Conservation (phyloP, 2,797 vertebrate genomes). For the Mus minutoides region DNA sequence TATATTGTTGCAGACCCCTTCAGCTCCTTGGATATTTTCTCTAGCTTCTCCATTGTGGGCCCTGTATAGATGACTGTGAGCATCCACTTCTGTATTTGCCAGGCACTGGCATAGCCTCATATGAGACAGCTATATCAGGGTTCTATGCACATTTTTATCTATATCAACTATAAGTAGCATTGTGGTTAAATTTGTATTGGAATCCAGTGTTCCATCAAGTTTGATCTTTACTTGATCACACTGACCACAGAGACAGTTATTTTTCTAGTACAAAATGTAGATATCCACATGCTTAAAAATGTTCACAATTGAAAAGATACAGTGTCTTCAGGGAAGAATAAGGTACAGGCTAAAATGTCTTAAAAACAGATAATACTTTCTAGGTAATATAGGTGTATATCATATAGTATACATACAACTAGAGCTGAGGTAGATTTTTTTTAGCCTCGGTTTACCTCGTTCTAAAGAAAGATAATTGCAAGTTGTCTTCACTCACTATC, state of each 20-base stretch:
- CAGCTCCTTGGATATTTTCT: no score
- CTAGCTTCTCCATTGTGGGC: no score
- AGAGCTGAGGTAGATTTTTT: not conserved
- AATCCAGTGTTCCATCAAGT: not conserved
- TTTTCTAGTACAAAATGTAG: not conserved
- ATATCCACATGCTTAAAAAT: not conserved
- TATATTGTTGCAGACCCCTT: no score
- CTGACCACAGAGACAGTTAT: not conserved
- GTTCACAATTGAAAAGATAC: not conserved
- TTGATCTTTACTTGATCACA: not conserved
- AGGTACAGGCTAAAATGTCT: not conserved
- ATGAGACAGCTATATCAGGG: no score
- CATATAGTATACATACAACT: not conserved
- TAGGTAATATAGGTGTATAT: not conserved
- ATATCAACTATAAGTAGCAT: not conserved
- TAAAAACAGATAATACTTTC: constrained; percentile 4
- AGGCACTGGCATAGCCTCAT: no score
- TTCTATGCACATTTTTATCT: not conserved
- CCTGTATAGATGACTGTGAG: no score
- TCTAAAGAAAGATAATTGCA: not conserved
- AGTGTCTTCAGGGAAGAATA: not conserved
- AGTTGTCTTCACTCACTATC: not conserved
- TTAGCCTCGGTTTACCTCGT: not conserved
- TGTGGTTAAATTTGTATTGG: not conserved
- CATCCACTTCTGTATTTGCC: no score